Base-by-base conservation (phyloP, 2,888 invertebrate genomes). In the Sussaba pulchella region DNA sequence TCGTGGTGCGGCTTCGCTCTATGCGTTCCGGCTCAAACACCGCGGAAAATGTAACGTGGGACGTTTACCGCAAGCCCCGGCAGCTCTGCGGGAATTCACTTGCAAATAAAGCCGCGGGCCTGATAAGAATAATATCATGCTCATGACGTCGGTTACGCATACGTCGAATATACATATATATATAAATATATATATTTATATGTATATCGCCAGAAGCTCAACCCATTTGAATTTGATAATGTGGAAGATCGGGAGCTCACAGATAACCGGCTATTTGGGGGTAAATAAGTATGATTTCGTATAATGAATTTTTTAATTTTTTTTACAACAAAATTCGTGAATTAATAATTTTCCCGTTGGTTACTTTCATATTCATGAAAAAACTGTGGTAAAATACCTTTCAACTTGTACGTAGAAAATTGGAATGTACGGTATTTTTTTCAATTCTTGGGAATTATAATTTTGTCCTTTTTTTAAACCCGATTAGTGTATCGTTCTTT, bases 81-180 rank as follows among this genome's bases (percentile, higher is more conserved):
- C 57, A 31, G 57, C 57, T 17, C n/a, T 45, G n/a, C n/a, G 57
- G 50, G 52, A 66, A 79, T 70, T 79, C 79, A 71, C 70, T 79
- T 52, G 79, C 64, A 69, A 79, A 75, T 79, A 79, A 75, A 79
- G 70, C 70, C 70, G 47, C 64, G 63, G 47, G 54, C 54, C 57
- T 57, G 79, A 79, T 74, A 79, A 74, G 79, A 79, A 79, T 79
- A 79, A 79, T 59, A 79, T 79, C 64, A 70, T 59, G 43, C 19
- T 24, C 52, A 31, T 57, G 31, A 24, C 64, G 19, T n/a, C 43
- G 39, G 52, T 31, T 24, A 45, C 54, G 54, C 47, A 57, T 77
- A 59, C 10, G 57, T 36, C 19, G 21, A 5, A 61, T 31, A 41
- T 26, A 2, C 14, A 67, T 47, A 39, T 19, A 19, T 47, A 5